Evolutionary conservation across 2,797 vertebrate species (phyloP).

Genomic region (Bryconaethiops microstoma): DNA sequence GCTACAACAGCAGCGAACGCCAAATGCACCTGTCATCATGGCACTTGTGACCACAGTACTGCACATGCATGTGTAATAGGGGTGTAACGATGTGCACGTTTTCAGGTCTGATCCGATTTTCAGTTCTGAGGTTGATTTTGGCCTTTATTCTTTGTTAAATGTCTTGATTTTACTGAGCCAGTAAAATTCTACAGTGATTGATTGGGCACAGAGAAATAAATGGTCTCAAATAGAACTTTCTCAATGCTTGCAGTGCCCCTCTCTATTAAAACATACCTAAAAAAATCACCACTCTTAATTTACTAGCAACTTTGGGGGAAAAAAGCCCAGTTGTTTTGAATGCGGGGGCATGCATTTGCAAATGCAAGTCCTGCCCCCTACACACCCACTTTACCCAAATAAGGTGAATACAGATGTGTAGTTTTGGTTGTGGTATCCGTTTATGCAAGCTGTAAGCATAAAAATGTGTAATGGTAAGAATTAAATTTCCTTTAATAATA

Average conservation of each 20-base stretch:
- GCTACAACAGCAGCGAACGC: constrained; percentile 38
- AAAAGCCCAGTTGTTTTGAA: background rate
- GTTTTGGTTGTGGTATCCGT: background rate
- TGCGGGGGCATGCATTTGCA: background rate
- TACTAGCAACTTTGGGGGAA: background rate
- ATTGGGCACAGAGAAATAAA: background rate
- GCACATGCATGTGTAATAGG: constrained; percentile 4
- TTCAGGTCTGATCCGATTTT: background rate
- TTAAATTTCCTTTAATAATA: too few species aligned
- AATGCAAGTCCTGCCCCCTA: background rate
- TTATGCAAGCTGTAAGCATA: background rate
- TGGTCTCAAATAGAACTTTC: background rate
- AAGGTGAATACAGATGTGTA: background rate
- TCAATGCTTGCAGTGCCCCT: background rate
- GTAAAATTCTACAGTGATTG: background rate
- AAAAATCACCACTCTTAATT: background rate
- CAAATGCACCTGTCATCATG: constrained; percentile 42
- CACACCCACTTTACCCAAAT: background rate
- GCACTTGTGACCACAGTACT: background rate
- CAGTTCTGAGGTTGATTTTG: background rate
- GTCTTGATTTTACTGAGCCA: background rate
- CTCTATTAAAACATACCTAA: background rate
- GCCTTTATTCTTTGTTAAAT: background rate
- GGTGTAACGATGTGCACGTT: background rate
- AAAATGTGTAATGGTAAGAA: background rate